These are phyloP conservation scores for Cataglyphis hispanica DNA, from an alignment of 1,140 invertebrate genomes.

Conservation along the genomic window DNA sequence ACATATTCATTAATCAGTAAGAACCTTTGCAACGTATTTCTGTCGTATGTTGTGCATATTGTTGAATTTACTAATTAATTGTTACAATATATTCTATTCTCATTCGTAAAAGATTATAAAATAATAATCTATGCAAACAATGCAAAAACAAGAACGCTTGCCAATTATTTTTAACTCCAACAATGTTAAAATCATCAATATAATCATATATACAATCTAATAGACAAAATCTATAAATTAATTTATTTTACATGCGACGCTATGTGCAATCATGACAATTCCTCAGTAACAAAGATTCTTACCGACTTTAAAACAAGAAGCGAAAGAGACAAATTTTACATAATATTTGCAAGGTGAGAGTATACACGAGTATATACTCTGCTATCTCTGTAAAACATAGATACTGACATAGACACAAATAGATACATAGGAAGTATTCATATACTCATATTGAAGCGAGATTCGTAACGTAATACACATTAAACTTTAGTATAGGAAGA, in stretches of 20 bases:
- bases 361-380: background rate
- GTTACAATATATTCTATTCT: background rate
- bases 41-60: background rate
- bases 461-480: constrained; percentile 16
- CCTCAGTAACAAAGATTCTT: constrained; percentile 33
- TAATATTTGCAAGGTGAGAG: constrained; percentile 26
- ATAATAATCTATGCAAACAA: background rate
- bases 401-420: constrained; percentile 5
- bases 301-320: constrained; percentile 27
- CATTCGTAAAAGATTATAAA: constrained; percentile 20
- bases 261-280: background rate
- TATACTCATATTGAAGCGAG: constrained; percentile 8
- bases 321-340: constrained; percentile 14
- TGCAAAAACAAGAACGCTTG: background rate
- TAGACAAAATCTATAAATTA: constrained; percentile 27
- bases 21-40: background rate
- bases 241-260: background rate
- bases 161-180: constrained; percentile 9
- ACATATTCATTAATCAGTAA: constrained; percentile 36
- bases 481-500: background rate
- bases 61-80: constrained; percentile 23
- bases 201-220: constrained; percentile 2
- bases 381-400: constrained; percentile 7
- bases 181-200: background rate
- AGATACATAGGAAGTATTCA: constrained; percentile 1